Percentiles rank a stretch among this genome's conserved stretches.
Evolutionary conservation across 1,140 invertebrate species (phyloP).

Genomic region (Euglossa dilemma): DNA sequence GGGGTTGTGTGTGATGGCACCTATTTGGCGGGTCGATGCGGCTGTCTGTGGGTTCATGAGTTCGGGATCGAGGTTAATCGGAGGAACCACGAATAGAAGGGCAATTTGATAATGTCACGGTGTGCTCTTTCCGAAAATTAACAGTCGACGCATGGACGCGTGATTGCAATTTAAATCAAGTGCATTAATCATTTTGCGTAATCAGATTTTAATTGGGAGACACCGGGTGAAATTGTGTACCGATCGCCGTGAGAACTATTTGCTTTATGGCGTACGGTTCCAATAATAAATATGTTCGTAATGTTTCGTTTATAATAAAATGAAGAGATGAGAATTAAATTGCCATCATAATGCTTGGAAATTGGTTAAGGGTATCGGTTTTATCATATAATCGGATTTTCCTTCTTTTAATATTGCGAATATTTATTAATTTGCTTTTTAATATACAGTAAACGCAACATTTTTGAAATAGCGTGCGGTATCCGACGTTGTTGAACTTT

Average conservation of each 20-base stretch:
- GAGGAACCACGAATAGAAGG: slow-evolving; percentile 14
- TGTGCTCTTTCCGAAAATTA: neutral
- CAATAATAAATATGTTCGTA: slow-evolving; percentile 7
- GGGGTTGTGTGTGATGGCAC: neutral
- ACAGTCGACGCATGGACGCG: neutral
- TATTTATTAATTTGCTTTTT: neutral
- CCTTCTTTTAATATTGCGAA: neutral
- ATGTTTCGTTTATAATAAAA: neutral
- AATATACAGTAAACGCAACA: neutral
- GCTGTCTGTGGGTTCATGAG: neutral
- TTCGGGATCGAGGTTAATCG: slow-evolving; percentile 29
- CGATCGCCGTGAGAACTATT: neutral
- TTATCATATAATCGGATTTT: neutral
- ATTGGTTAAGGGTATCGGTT: neutral
- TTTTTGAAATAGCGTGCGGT: neutral
- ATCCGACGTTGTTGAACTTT: neutral
- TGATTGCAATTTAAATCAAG: slow-evolving; percentile 20
- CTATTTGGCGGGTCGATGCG: slow-evolving; percentile 18
- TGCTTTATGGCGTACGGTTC: neutral
- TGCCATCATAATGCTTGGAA: neutral
- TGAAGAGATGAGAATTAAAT: neutral
- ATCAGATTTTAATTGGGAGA: slow-evolving; percentile 41
- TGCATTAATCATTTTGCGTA: slow-evolving; percentile 24
- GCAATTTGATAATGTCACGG: slow-evolving; percentile 25
- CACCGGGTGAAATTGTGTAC: slow-evolving; percentile 5